These are phyloP conservation scores for Conomelus anceps DNA, from an alignment of 2,888 invertebrate genomes.

Conservation along the genomic window DNA sequence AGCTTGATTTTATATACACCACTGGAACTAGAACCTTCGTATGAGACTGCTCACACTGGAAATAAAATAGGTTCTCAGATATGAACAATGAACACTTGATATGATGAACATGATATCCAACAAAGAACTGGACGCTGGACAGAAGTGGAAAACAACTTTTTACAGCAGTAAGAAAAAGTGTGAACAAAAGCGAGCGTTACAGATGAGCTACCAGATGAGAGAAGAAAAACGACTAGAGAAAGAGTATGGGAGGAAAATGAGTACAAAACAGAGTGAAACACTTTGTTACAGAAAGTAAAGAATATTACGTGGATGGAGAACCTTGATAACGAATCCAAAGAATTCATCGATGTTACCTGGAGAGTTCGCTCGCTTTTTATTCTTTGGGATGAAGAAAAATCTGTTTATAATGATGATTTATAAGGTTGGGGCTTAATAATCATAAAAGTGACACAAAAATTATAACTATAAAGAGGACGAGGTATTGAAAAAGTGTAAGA, in stretches of 20 bases:
- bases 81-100: neutral
- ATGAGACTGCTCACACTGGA: neutral
- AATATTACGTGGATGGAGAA: neutral
- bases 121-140: neutral
- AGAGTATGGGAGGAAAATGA: neutral
- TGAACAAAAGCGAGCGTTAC: neutral
- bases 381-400: neutral
- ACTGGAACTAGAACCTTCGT: too few relatives aligned
- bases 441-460: neutral
- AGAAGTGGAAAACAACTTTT: neutral
- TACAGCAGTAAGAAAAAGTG: neutral
- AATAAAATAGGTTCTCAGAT: neutral
- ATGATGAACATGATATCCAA: neutral
- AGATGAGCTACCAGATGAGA: neutral
- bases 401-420: neutral
- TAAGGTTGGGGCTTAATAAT: neutral
- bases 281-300: neutral
- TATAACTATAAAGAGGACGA: neutral
- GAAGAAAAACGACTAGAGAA: neutral
- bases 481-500: neutral
- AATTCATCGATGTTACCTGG: neutral
- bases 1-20: too few relatives aligned
- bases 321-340: neutral
- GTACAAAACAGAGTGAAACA: neutral
- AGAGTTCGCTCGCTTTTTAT: neutral